phyloP scores from a whole-genome alignment of 2,113 vertebrate species.

The Tragelaphus strepsiceros region DNA sequence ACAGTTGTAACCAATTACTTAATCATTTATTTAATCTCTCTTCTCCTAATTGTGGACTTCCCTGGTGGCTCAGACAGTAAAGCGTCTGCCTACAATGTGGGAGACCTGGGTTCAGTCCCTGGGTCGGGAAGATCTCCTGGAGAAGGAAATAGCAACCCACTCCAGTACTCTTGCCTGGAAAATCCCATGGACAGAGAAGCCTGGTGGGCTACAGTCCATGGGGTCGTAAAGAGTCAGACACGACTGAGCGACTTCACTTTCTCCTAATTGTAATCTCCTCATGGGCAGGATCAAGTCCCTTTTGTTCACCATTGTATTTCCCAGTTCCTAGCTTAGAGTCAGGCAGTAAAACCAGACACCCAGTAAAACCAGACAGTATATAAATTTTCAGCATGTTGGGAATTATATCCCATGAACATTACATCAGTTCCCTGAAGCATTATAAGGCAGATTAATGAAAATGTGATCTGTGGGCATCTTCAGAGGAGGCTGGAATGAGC shows the following conservation, averaged over 20 bases:
- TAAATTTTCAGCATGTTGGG: background rate
- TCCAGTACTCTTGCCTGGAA: too few relatives aligned
- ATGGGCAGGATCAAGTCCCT: background rate
- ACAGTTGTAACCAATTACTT: background rate
- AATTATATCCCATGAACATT: background rate
- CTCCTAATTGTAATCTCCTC: background rate
- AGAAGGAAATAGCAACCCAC: too few relatives aligned
- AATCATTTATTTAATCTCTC: background rate
- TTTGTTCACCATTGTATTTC: background rate
- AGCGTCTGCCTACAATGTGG: too few relatives aligned
- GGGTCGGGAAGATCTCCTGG: too few relatives aligned
- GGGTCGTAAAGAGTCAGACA: too few relatives aligned
- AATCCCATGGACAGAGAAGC: too few relatives aligned
- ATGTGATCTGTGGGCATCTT: background rate
- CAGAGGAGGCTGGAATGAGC: background rate
- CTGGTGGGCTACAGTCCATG: too few relatives aligned
- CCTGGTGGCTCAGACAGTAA: too few relatives aligned
- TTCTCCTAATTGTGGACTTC: background rate
- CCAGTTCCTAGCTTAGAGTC: background rate
- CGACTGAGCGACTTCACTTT: background rate
- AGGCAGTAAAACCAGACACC: background rate
- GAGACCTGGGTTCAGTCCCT: too few relatives aligned
- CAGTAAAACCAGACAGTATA: background rate
- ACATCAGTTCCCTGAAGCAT: background rate
- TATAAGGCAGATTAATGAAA: background rate